A percentile compares a stretch with the other conserved stretches of the same genome.
phyloP scores from a whole-genome alignment of 2,797 vertebrate genomes.

The Poecilia velifera region DNA sequence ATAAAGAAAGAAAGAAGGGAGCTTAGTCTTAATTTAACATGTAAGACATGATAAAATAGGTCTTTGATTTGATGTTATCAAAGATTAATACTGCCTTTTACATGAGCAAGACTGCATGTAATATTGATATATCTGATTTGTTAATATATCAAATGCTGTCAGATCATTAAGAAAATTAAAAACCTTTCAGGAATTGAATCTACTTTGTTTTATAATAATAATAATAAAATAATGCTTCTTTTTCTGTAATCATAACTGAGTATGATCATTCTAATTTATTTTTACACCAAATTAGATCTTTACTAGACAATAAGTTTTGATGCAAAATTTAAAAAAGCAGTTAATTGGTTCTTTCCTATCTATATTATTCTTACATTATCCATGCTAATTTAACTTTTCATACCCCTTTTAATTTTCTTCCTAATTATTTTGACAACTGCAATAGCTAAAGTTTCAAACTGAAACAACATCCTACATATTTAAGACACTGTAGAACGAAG shows the following conservation, averaged over 20 bases:
- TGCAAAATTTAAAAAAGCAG: background rate
- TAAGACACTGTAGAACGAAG: background rate
- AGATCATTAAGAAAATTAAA: background rate
- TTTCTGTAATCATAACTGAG: background rate
- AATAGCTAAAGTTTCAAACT: constrained; percentile 20
- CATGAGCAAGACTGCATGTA: constrained; percentile 9
- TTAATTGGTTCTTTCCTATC: background rate
- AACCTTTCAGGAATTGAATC: background rate
- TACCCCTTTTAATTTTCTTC: constrained; percentile 5
- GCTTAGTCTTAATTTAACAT: constrained; percentile 29
- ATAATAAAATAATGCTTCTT: background rate
- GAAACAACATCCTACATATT: constrained; percentile 25
- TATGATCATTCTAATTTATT: background rate
- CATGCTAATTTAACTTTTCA: background rate
- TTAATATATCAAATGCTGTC: background rate
- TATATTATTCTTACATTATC: too few relatives aligned
- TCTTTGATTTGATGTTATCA: background rate
- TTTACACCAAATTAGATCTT: background rate
- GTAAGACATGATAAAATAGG: background rate
- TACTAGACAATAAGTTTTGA: background rate
- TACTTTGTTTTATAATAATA: background rate
- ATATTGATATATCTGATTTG: background rate
- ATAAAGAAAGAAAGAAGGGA: background rate
- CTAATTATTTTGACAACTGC: constrained; percentile 23
- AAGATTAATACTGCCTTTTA: constrained; percentile 47